phyloP scores from a whole-genome alignment of 2,888 invertebrate genomes.

The Drosophila robusta region DNA sequence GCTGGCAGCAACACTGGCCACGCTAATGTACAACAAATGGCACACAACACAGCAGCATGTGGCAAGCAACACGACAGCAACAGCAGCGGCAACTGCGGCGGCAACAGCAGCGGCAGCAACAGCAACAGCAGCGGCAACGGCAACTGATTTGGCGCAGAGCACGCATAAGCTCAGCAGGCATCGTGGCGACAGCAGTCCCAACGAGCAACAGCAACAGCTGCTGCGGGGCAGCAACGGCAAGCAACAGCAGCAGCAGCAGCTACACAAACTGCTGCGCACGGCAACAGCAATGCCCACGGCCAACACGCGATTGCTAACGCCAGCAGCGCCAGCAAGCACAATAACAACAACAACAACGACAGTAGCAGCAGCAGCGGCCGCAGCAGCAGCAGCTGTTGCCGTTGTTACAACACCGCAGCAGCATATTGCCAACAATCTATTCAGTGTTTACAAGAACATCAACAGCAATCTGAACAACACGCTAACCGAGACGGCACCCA shows the following conservation, averaged over 20 bases:
- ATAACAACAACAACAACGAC: conserved; percentile 8
- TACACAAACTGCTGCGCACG: conserved; percentile 37
- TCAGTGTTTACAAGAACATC: conserved; percentile 68
- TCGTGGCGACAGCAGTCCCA: conserved; percentile 33
- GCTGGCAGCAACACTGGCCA: conserved; percentile 55
- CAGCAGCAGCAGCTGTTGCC: conserved; percentile 17
- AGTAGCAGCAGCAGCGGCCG: conserved; percentile 25
- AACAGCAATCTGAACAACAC: conserved; percentile 68
- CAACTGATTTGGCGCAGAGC: conserved; percentile 39
- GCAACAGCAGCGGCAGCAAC: conserved; percentile 22
- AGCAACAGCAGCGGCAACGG: conserved; percentile 41
- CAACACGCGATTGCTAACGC: conserved; percentile 42
- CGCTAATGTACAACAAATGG: conserved; percentile 62
- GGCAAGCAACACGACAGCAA: conserved; percentile 47
- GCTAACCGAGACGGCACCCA: conserved; percentile 51
- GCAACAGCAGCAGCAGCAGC: conserved; percentile 35
- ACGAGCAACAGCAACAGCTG: conserved; percentile 50
- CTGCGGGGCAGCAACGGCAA: conserved; percentile 38
- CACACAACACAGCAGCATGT: conserved; percentile 60
- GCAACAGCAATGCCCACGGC: conserved; percentile 19
- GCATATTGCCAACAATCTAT: conserved; percentile 53
- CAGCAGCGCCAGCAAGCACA: conserved; percentile 22
- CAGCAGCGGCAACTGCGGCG: conserved; percentile 34
- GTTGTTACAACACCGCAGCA: conserved; percentile 36
- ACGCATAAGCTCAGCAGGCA: conserved; percentile 54